Evolutionary conservation across 2,797 vertebrate genomes (phyloP).

Genomic region (Schizopygopsis malacanthus): DNA sequence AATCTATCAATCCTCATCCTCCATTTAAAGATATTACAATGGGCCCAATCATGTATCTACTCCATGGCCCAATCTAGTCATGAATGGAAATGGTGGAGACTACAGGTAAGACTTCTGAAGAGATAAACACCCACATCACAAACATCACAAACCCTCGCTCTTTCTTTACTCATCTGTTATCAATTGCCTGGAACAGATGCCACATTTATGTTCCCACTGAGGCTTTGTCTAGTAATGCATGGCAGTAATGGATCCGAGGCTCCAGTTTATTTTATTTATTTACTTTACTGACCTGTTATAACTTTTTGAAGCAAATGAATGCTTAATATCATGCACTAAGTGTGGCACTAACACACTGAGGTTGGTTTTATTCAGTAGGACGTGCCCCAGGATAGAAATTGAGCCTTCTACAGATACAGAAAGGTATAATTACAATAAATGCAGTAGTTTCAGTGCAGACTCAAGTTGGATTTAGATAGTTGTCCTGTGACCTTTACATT

Average conservation of each 20-base stretch:
- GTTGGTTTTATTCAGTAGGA: conserved; percentile 76
- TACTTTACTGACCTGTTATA: not conserved
- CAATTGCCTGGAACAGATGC: not conserved
- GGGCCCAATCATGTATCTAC: conserved; percentile 72
- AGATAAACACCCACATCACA: not conserved
- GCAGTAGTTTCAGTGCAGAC: conserved; percentile 28
- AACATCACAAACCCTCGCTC: not conserved
- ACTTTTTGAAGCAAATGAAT: not conserved
- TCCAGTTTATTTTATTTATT: not conserved
- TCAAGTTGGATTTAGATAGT: conserved; percentile 3
- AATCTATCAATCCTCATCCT: conserved; percentile 45
- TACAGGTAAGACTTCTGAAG: conserved; percentile 73
- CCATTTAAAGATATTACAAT: conserved; percentile 80
- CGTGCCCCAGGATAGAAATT: conserved; percentile 80
- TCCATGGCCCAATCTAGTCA: conserved; percentile 81
- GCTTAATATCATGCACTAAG: not conserved
- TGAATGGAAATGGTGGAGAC: conserved; percentile 85
- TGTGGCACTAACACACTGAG: conserved; percentile 14
- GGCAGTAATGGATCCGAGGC: not conserved
- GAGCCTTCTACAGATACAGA: conserved; percentile 80
- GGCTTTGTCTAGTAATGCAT: not conserved
- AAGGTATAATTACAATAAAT: conserved; percentile 69
- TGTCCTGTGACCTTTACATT: not conserved
- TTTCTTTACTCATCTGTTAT: conserved; percentile 8
- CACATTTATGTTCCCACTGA: conserved; percentile 23